A percentile compares a stretch with the other conserved stretches of the same genome.
Evolutionary conservation across 2,888 invertebrate species (phyloP).

Genomic region (Coleophora flavipennella): DNA sequence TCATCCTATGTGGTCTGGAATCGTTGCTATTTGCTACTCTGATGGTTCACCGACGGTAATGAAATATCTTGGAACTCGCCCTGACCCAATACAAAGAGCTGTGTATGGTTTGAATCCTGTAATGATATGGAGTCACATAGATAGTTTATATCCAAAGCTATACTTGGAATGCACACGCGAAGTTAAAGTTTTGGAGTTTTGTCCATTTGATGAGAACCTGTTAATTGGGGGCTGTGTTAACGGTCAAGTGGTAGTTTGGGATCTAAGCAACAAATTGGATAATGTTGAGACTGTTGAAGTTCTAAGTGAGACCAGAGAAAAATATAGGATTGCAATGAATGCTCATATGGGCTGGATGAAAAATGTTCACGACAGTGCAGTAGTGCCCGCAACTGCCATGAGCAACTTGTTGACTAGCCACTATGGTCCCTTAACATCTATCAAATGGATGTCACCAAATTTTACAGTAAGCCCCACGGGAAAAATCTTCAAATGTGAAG

Average conservation of each 20-base stretch:
- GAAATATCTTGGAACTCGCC: slow-evolving; percentile 44
- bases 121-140: slow-evolving; percentile 82
- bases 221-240: slow-evolving; percentile 81
- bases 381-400: slow-evolving; percentile 73
- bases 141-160: slow-evolving; percentile 79
- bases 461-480: slow-evolving; percentile 75
- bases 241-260: slow-evolving; percentile 82
- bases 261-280: slow-evolving; percentile 75
- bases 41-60: slow-evolving; percentile 67
- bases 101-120: slow-evolving; percentile 77
- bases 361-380: slow-evolving; percentile 68
- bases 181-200: slow-evolving; percentile 77
- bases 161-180: slow-evolving; percentile 78
- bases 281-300: slow-evolving; percentile 75
- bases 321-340: slow-evolving; percentile 73
- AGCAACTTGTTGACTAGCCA: slow-evolving; percentile 77
- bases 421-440: slow-evolving; percentile 73
- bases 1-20: slow-evolving; percentile 81
- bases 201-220: slow-evolving; percentile 78
- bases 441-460: slow-evolving; percentile 79
- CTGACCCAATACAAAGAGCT: slow-evolving; percentile 67
- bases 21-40: slow-evolving; percentile 78
- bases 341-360: slow-evolving; percentile 81
- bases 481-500: slow-evolving; percentile 38
- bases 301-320: slow-evolving; percentile 74